phyloP scores from a whole-genome alignment of 2,113 vertebrate species.

The Ceyx margarethae region DNA sequence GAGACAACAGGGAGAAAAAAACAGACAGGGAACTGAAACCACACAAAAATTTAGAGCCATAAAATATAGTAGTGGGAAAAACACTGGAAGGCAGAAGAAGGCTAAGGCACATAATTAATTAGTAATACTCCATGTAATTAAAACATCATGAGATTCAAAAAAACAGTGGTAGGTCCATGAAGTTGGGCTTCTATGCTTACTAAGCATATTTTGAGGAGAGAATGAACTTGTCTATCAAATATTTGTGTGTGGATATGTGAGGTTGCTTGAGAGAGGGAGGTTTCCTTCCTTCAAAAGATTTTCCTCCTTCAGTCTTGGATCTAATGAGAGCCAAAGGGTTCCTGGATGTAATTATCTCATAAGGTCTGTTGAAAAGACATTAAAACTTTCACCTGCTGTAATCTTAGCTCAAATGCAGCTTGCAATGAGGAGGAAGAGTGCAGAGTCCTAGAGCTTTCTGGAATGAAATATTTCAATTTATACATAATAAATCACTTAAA shows the following conservation, averaged over 20 bases:
- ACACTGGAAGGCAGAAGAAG: background rate
- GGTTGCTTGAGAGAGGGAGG: background rate
- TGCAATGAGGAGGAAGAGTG: background rate
- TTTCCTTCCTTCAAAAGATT: background rate
- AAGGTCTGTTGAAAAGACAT: conserved; percentile 1
- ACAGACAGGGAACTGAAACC: background rate
- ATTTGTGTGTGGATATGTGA: background rate
- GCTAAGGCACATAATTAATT: background rate
- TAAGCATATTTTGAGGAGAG: background rate
- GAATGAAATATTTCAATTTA: conserved; percentile 33
- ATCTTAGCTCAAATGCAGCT: background rate
- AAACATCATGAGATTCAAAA: background rate
- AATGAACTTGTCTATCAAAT: background rate
- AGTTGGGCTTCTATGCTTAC: background rate
- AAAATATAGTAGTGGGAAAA: background rate
- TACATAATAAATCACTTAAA: conserved; percentile 58
- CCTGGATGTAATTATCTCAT: conserved; percentile 16
- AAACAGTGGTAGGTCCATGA: background rate
- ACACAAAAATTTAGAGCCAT: background rate
- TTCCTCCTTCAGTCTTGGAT: background rate
- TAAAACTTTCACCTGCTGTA: conserved; percentile 38
- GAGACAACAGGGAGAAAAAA: background rate
- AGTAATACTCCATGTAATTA: background rate
- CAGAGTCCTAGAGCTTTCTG: background rate
- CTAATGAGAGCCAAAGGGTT: conserved; percentile 45